Evolutionary conservation across 2,113 vertebrate genomes (phyloP).

Genomic region (Rhabdomys dilectus): DNA sequence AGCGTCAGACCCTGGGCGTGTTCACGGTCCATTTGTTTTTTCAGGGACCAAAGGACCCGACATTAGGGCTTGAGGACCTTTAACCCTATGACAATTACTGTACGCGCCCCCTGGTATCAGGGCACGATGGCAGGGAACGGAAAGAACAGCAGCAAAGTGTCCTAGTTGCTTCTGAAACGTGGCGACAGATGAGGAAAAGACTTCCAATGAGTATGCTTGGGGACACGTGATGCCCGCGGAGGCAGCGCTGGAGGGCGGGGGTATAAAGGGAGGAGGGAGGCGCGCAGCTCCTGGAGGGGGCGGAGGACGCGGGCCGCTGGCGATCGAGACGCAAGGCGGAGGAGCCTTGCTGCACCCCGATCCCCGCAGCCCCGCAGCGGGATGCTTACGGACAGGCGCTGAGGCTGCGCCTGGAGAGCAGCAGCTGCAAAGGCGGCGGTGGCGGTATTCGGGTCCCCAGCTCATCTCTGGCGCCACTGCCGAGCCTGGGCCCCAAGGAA

Average conservation of each 20-base stretch:
- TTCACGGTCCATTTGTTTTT: neutral
- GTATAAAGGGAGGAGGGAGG: conserved; percentile 57
- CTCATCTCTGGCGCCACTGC: neutral
- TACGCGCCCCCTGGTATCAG: neutral
- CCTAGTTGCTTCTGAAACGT: conserved; percentile 73
- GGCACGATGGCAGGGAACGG: neutral
- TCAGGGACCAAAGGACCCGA: neutral
- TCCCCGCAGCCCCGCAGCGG: neutral
- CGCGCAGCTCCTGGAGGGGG: conserved; percentile 51
- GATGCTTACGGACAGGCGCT: neutral
- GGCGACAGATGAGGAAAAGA: conserved; percentile 74
- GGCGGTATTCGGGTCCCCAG: neutral
- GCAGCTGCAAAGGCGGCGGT: neutral
- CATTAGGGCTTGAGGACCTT: neutral
- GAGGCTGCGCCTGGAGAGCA: neutral
- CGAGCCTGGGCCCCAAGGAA: neutral
- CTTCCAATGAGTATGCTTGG: conserved; percentile 74
- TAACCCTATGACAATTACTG: neutral
- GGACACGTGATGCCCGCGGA: conserved; percentile 75
- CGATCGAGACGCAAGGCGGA: conserved; percentile 17
- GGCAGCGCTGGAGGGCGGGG: conserved; percentile 52
- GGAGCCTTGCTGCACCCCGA: neutral
- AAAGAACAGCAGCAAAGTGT: conserved; percentile 62
- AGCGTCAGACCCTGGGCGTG: too few species aligned
- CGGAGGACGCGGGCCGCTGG: neutral